Evolutionary conservation across 1,140 invertebrate genomes (phyloP).

Genomic region (Procambarus clarkii): DNA sequence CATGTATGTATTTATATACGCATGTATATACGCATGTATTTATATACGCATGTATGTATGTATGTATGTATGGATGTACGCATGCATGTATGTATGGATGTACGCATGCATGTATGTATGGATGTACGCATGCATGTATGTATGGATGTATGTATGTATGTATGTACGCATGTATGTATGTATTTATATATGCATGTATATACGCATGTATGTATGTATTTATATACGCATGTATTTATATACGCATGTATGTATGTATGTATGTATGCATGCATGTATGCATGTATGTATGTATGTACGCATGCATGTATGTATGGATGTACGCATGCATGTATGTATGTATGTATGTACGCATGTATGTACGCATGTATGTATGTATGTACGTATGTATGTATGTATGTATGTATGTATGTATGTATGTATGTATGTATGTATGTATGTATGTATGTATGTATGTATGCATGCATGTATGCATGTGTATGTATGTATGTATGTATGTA

Average conservation of each 20-base stretch:
- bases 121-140: neutral
- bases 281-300: too few species aligned
- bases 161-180: neutral
- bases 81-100: neutral
- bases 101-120: neutral
- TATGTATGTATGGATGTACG: neutral
- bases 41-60: slow-evolving; percentile 1
- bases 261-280: neutral
- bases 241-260: neutral
- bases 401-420: slow-evolving; percentile 7
- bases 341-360: too few species aligned
- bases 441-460: too few species aligned
- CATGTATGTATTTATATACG: neutral
- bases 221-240: neutral
- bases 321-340: too few species aligned
- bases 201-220: neutral
- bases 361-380: neutral
- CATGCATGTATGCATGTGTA: too few species aligned
- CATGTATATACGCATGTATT: neutral
- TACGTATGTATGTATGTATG: neutral
- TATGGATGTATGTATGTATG: neutral
- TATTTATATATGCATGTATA: neutral
- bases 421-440: too few species aligned
- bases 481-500: too few species aligned
- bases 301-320: too few species aligned